These are phyloP conservation scores for Euzophera pinguis DNA, from an alignment of 2,888 invertebrate species.

Conservation along the genomic window DNA sequence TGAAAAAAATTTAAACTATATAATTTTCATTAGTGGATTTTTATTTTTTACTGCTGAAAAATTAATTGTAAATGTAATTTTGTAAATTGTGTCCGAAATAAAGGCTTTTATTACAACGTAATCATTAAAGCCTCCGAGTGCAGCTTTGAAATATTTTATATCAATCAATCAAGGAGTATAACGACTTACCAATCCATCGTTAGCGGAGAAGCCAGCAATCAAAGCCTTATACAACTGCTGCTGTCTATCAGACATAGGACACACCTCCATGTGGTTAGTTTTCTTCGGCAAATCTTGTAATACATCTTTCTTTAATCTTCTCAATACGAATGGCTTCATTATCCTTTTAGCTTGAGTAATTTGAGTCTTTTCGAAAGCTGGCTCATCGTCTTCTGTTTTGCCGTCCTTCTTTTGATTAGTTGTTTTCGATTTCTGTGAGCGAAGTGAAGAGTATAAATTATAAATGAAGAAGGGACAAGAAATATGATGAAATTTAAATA, in stretches of 20 bases:
- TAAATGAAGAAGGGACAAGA: too few species aligned
- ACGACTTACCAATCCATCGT: conserved; percentile 32
- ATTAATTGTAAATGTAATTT: too few species aligned
- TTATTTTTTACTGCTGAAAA: too few species aligned
- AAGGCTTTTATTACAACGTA: too few species aligned
- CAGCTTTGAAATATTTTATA: too few species aligned
- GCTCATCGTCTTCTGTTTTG: conserved; percentile 79
- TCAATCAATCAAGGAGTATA: too few species aligned
- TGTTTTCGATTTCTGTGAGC: conserved; percentile 79
- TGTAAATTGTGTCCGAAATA: too few species aligned
- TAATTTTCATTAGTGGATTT: too few species aligned
- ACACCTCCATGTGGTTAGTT: conserved; percentile 82
- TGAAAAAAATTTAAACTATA: too few species aligned
- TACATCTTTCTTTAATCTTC: conserved; percentile 93
- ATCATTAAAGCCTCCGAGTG: too few species aligned
- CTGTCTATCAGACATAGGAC: conserved; percentile 85
- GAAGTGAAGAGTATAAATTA: too few species aligned
- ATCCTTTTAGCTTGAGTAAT: conserved; percentile 96
- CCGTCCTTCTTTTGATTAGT: conserved; percentile 57
- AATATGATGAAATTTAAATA: too few species aligned
- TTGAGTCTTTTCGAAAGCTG: conserved; percentile 93
- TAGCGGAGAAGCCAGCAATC: conserved; percentile 83
- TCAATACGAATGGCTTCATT: conserved; percentile 96
- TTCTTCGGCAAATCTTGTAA: conserved; percentile 92
- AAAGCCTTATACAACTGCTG: conserved; percentile 86